Evolutionary conservation across 2,888 invertebrate species (phyloP), one percentile per base, ranked within the genome.

Genomic region (Parthenolecanium corni): DNA sequence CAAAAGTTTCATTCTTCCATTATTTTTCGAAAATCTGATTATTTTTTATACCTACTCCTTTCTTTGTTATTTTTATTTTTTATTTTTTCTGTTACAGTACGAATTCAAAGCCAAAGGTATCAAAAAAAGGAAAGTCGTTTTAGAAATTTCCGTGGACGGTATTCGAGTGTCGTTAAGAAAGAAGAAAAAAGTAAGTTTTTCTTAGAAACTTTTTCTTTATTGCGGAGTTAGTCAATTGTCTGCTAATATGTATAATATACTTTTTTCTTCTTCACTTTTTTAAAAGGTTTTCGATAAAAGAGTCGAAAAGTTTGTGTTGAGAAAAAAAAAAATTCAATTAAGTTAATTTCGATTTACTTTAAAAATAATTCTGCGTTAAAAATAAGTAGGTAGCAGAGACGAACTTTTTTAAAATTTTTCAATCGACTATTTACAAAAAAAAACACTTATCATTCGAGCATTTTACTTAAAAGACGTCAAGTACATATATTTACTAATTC

Each of bases 81-180:
- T 11, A 21, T 49, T 49, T 67, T 69, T 71, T 73, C 70, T 67
- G 70, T 82, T 81, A 66, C 82, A 97, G 95, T 95, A 95, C 77
- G 97, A 98, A 77, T 97, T 95, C 80, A 97, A 97, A 80, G 89
- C 95, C 69, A 91, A 92, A 75, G 93, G 92, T 62, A 87, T 94
- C 73, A 96, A 96, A 78, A 98, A 98, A 77, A 89, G 91, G 73
- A 96, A 96, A 78, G 96, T 97, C 71, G 88, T 87, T 65, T 82
- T 98, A 68, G 89, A 91, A 70, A 86, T 98, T 67, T 95, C 95
- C 20, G 89, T 93, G 49, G 93, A 96, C 68, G 97, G 97, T 21
- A 89, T 97, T 65, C 86, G 88, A 74, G 89, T 97, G 66, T 84
- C 85, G 38, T 80, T 90, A 64, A 80, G 86, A 71, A 89, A 89